These are phyloP conservation scores for Branchellion lobata DNA, from an alignment of 2,888 invertebrate genomes.

Conservation along the genomic window DNA sequence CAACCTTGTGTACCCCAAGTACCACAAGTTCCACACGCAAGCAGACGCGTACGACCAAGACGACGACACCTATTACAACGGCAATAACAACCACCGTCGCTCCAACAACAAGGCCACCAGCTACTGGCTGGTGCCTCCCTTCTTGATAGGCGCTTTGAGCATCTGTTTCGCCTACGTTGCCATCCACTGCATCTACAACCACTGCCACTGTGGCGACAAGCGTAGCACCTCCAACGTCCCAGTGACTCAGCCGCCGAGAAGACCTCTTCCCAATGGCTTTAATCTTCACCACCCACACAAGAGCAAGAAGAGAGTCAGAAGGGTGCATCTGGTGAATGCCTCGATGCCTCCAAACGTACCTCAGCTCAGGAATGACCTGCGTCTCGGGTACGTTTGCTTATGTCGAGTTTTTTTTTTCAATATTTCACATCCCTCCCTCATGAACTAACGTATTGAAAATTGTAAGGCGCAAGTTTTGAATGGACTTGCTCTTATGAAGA, in stretches of 20 bases:
- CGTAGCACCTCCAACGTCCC: background rate
- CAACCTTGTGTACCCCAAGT: constrained; percentile 30
- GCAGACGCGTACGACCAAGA: constrained; percentile 15
- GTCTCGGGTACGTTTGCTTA: background rate
- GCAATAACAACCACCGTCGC: background rate
- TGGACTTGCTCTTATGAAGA: too few species aligned
- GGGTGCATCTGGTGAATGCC: constrained; percentile 39
- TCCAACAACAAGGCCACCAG: constrained; percentile 42
- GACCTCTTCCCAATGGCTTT: too few species aligned
- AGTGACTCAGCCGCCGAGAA: background rate
- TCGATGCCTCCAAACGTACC: constrained; percentile 3
- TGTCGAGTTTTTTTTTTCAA: too few species aligned
- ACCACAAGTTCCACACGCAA: constrained; percentile 25
- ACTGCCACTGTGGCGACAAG: constrained; percentile 49
- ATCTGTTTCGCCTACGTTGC: constrained; percentile 50
- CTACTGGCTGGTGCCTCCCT: constrained; percentile 51
- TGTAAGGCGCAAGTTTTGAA: too few species aligned
- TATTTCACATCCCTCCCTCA: too few species aligned
- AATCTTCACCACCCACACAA: background rate
- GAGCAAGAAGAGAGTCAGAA: constrained; percentile 11
- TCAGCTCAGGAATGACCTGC: background rate
- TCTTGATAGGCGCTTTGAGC: constrained; percentile 51
- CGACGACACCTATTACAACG: constrained; percentile 8
- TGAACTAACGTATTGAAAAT: too few species aligned
- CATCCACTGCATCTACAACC: constrained; percentile 50